Base-by-base conservation (phyloP, 2,888 invertebrate species). In the Tetragnatha montana region DNA sequence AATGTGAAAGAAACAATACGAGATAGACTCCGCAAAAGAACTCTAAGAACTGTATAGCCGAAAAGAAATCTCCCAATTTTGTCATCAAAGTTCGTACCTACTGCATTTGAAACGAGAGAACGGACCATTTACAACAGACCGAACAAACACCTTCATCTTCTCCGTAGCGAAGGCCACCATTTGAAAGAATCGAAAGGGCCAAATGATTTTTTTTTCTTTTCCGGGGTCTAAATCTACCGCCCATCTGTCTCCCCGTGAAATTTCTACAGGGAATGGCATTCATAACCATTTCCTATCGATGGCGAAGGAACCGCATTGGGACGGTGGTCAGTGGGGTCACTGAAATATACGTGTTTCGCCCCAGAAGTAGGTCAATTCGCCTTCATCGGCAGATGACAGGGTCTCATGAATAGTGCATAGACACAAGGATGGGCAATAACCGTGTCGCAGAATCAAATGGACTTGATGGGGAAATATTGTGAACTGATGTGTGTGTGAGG, bases 361-460 rank as follows among this genome's bases (percentile, higher is more conserved):
- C 70, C 22, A 69, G 74, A 87, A 87, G 81, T 87, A 81, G 87
- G 87, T 69, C 81, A 74, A 68, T 74, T 35, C 22, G 70, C 80
- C 71, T 87, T 87, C 87, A 87, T 68, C 68, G 81, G 70, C 81
- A 87, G 87, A 87, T 87, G 87, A 87, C 87, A 73, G 80, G 22
- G 21, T 14, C 81, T 87, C 87, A 87, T 87, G 87, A 87, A 87
- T 87, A 80, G 75, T 81, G 80, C 75, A 87, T 87, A 75, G 79
- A 81, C 87, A 81, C 75, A 75, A 73, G 81, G 81, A 81, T 87
- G 70, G 69, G 81, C 74, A 87, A 80, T 75, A 75, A 87, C 81
- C 87, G 22, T 81, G 80, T 80, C 87, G 35, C 81, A n/a, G 87
- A 87, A 87, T 87, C 81, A 87, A 87, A 87, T 78, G 87, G 74